Evolutionary conservation across 2,797 vertebrate species (phyloP), one percentile per base, ranked within the genome.

Genomic region (Lerista edwardsae): DNA sequence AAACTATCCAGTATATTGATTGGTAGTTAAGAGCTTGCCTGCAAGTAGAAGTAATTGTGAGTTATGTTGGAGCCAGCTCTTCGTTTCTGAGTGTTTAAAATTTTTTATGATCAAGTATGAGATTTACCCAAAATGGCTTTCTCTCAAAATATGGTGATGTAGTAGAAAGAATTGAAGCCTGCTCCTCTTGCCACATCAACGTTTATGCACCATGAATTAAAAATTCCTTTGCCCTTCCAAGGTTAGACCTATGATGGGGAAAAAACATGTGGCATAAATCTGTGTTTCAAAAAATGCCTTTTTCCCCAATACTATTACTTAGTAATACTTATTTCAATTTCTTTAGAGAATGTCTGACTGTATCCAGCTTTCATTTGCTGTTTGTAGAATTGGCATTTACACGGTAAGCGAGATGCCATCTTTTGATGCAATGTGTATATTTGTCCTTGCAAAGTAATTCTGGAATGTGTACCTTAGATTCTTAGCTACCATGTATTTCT

Each of bases 311-410:
- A 82, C 79, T 81, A 75, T 80, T 82, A 31, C 77, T 87, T 93
- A 84, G 85, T 95, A 94, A 95, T 91, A 65, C 93, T 89, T 94
- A 91, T 95, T 95, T 95, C 93, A 94, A 94, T 96, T 92, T 94
- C 91, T 92, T 94, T 94, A 94, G 95, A 96, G 92, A 93, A 97
- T 98, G 97, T 98, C 97, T 96, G 98, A 98, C 93, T 97, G 97
- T 96, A 96, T 98, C 96, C 97, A 97, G 97, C 96, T 98, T 94
- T 97, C 97, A 93, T 95, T 96, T 92, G 97, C 97, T 86, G 94
- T 98, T 96, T 98, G 98, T 96, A 97, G 97, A 97, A 97, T 97
- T 96, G 97, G 97, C 94, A 95, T 98, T 95, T 98, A 98, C 94
- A 97, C 94, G 97, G 98, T 98, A 98, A 98, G 95, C 93, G 81